Evolutionary conservation across 2,888 invertebrate genomes (phyloP), one percentile per base, ranked within the genome.

Genomic region (Noctua pronuba): DNA sequence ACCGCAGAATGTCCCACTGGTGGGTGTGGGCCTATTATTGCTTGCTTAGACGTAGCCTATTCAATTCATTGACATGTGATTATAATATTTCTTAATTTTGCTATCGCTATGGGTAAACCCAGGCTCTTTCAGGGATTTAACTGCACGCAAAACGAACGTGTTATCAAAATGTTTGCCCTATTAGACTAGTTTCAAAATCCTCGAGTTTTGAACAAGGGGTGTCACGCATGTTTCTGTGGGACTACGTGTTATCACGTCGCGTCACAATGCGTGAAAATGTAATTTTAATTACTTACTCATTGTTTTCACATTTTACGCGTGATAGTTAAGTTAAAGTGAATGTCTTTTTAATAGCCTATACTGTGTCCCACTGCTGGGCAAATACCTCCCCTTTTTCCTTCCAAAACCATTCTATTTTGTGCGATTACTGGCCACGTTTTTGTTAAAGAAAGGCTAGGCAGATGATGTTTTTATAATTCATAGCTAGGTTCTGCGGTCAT

Each of bases 201-300:
- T 38, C 28, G 24, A 75, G 38, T 75, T 75, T 49, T 38, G 8
- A 46, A 5, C 35, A 8, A 5, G 11, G 24, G 46, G 46, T n/a
- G 24, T 0, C 11, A 24, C 11, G 4, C 28, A 74, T 46, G 18
- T 62, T 24, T 41, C 13, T n/a, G 10, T 13, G 11, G 24, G 24
- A 5, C 55, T 58, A 73, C 75, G 76, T 75, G 75, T 31, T 18
- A 6, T 16, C 41, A 49, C 44, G 75, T 49, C 21, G 18, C 24
- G 13, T 1, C 13, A 24, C 3, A 49, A 18, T 5, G 44, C 18
- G 28, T 46, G 28, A 0, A 18, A 68, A 52, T 73, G 1, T 38
- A 24, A 52, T 24, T 52, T 41, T 68, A 41, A 73, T 68, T 21
- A 35, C 21, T 11, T n/a, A n/a, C 1, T 44, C 18, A 18, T 44